phyloP scores from a whole-genome alignment of 2,797 vertebrate species.

The Xenopus petersii region DNA sequence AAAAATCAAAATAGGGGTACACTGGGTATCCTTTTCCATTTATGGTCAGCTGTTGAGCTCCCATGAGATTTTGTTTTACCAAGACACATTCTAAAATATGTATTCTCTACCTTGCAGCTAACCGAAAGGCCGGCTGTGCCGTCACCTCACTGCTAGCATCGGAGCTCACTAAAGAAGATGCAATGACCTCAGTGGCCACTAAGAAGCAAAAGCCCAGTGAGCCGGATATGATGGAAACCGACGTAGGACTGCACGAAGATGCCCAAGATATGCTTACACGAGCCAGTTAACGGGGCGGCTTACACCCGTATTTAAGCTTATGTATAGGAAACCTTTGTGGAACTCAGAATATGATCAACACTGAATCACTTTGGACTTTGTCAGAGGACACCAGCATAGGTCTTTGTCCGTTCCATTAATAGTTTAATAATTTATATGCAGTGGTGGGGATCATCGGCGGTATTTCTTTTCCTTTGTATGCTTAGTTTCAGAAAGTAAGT shows the following conservation, averaged over 20 bases:
- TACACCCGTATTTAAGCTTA: background rate
- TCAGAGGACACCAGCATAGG: constrained; percentile 22
- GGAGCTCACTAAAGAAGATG: constrained; percentile 79
- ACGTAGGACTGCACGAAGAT: constrained; percentile 47
- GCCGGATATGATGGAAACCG: constrained; percentile 26
- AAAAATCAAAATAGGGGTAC: too few relatives aligned
- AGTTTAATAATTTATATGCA: constrained; percentile 11
- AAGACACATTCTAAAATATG: background rate
- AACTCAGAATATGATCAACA: constrained; percentile 33
- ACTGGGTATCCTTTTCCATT: too few relatives aligned
- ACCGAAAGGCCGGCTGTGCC: constrained; percentile 79
- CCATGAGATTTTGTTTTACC: too few relatives aligned
- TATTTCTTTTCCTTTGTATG: constrained; percentile 18
- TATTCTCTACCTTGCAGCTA: constrained; percentile 63
- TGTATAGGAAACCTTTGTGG: constrained; percentile 23
- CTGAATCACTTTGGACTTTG: constrained; percentile 44
- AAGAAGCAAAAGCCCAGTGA: constrained; percentile 47
- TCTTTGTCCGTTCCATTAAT: constrained; percentile 3
- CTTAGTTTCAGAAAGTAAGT: constrained; percentile 8
- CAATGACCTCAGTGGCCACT: constrained; percentile 48
- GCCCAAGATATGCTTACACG: constrained; percentile 48
- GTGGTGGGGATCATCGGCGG: constrained; percentile 6
- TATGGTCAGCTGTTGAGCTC: too few relatives aligned
- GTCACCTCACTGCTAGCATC: constrained; percentile 84
- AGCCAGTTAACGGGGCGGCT: constrained; percentile 42